Percentiles rank a stretch among this genome's conserved stretches.
Evolutionary conservation across 2,113 vertebrate genomes (phyloP).

Genomic region (Psittacula cyanocephala): DNA sequence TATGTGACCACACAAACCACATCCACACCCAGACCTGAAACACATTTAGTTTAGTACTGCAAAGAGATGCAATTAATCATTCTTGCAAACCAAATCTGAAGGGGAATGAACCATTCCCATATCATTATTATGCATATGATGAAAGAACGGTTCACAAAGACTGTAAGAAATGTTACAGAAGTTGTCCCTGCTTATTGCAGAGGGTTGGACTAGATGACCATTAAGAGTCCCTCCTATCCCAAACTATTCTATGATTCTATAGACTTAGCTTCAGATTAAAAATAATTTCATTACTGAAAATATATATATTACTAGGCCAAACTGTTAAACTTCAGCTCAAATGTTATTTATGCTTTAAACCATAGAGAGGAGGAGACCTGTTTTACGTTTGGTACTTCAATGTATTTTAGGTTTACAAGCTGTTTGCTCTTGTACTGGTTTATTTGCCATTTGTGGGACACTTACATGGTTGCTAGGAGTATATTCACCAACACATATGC

Average conservation of each 20-base stretch:
- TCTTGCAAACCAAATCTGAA: neutral
- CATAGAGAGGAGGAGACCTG: neutral
- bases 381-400: neutral
- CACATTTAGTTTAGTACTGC: rapidly evolving
- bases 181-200: neutral
- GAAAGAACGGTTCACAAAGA: neutral
- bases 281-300: neutral
- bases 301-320: neutral
- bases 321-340: neutral
- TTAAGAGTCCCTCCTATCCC: neutral
- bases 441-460: neutral
- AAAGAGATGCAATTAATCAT: neutral
- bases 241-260: neutral
- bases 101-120: neutral
- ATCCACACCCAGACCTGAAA: no score
- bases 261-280: neutral
- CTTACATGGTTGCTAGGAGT: neutral
- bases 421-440: neutral
- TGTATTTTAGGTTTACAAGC: neutral
- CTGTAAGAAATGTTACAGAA: neutral
- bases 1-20: no score
- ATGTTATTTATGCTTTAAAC: neutral
- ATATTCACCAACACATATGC: rapidly evolving
- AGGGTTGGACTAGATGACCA: neutral
- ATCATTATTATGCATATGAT: neutral